Conservation (phyloP, 2,888 invertebrate genomes). For the Danaus chrysippus region DNA sequence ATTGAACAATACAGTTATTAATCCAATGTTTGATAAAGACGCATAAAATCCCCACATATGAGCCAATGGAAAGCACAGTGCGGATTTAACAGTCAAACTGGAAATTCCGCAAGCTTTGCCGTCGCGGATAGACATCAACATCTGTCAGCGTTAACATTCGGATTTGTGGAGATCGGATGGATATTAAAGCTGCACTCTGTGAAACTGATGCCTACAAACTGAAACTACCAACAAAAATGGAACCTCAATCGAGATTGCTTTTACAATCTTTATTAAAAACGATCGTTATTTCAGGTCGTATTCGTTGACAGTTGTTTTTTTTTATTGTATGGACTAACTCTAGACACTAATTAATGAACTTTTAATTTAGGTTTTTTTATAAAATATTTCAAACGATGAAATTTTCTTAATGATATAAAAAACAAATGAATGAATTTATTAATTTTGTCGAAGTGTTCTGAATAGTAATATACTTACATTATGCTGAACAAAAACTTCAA, state of each 20-base stretch:
- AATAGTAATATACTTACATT: no score
- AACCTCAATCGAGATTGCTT: conserved; percentile 35
- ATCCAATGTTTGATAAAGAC: conserved; percentile 27
- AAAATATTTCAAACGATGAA: no score
- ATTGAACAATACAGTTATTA: conserved; percentile 6
- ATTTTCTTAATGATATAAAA: no score
- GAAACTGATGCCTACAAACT: conserved; percentile 25
- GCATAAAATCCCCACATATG: conserved; percentile 32
- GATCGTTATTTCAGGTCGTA: neutral
- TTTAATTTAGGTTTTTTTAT: no score
- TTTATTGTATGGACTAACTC: neutral
- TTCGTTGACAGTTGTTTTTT: neutral
- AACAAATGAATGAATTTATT: no score
- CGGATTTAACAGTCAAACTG: conserved; percentile 60
- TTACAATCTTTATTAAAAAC: conserved; percentile 22
- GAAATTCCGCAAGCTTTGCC: conserved; percentile 52
- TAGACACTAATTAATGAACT: neutral
- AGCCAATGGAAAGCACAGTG: conserved; percentile 42
- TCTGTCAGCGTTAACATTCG: conserved; percentile 60
- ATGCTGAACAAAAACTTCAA: no score
- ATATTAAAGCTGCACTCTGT: conserved; percentile 53
- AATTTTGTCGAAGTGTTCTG: no score
- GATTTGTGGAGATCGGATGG: conserved; percentile 58
- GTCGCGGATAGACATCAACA: conserved; percentile 49
- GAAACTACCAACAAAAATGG: conserved; percentile 29